These are phyloP conservation scores for Caenorhabditis latens DNA, from an alignment of 1,140 invertebrate genomes.

Conservation along the genomic window DNA sequence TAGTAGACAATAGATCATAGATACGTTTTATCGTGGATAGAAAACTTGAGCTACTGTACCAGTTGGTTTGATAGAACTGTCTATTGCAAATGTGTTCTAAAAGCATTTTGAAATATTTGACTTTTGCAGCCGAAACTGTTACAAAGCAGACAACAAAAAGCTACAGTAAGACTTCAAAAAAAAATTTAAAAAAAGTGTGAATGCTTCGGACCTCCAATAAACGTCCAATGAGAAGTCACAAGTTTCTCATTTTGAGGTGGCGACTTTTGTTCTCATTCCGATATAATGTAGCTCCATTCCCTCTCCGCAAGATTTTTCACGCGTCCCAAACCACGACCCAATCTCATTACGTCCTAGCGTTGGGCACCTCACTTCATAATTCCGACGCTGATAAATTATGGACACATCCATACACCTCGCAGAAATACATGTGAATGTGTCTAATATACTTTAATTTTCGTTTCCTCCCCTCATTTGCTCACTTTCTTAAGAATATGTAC, in stretches of 20 bases:
- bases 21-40: background rate
- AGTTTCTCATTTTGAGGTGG: background rate
- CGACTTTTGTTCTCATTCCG: background rate
- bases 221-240: background rate
- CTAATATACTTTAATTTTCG: slow-evolving; percentile 55
- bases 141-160: background rate
- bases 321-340: slow-evolving; percentile 16
- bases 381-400: slow-evolving; percentile 41
- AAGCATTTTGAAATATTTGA: background rate
- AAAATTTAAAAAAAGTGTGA: too few species aligned
- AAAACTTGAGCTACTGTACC: background rate
- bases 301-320: background rate
- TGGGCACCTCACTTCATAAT: slow-evolving; percentile 25
- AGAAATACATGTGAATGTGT: slow-evolving; percentile 31
- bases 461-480: background rate
- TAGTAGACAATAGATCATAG: background rate
- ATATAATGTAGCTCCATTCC: background rate
- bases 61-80: too few species aligned
- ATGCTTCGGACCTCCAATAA: too few species aligned
- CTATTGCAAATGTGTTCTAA: too few species aligned
- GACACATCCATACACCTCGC: slow-evolving; percentile 24
- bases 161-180: background rate
- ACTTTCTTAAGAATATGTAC: slow-evolving; percentile 41
- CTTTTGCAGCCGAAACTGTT: background rate
- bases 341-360: slow-evolving; percentile 12